These are phyloP conservation scores for Pristiophorus japonicus DNA, from an alignment of 2,113 vertebrate species.

Conservation along the genomic window DNA sequence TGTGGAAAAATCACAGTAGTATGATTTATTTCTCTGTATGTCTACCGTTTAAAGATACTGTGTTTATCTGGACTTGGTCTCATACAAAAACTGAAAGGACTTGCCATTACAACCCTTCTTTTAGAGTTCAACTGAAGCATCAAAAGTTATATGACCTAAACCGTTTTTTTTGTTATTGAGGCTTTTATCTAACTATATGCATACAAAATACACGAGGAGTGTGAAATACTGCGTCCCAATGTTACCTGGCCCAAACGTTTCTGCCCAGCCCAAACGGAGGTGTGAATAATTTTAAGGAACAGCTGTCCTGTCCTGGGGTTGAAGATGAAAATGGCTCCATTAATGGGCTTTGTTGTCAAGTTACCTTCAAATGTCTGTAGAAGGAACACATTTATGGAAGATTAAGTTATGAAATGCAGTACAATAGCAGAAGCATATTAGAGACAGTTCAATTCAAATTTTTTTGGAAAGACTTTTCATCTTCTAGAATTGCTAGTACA, in stretches of 20 bases:
- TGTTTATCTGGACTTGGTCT: too few relatives aligned
- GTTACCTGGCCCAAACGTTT: slow-evolving; percentile 93
- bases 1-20: too few relatives aligned
- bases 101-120: too few relatives aligned
- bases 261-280: slow-evolving; percentile 97
- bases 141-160: too few relatives aligned
- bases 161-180: too few relatives aligned
- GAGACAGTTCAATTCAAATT: not conserved
- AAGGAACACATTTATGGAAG: slow-evolving; percentile 31
- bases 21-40: too few relatives aligned
- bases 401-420: not conserved
- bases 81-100: too few relatives aligned
- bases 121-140: not conserved
- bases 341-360: slow-evolving; percentile 97
- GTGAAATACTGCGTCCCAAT: not conserved
- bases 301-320: slow-evolving; percentile 97
- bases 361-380: slow-evolving; percentile 96
- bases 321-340: slow-evolving; percentile 99
- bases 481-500: not conserved
- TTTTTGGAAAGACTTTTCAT: not conserved
- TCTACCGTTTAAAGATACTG: too few relatives aligned
- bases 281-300: slow-evolving; percentile 98
- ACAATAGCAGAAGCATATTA: not conserved
- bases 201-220: too few relatives aligned
- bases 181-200: not conserved